Base-by-base conservation (phyloP, 1,140 invertebrate genomes). In the Drosophila sp. region DNA sequence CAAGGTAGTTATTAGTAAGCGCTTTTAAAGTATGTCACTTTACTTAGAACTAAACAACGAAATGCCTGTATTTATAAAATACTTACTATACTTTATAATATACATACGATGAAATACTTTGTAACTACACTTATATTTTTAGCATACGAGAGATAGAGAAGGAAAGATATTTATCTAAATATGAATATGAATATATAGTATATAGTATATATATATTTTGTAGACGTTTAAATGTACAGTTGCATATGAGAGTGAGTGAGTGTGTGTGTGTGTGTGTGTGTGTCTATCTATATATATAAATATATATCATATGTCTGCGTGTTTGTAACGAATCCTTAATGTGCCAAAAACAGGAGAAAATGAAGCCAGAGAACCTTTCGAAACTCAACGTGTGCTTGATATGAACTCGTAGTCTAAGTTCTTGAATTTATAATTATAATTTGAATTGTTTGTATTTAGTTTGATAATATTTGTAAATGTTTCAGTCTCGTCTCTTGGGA, bases 1-100 rank as follows among this genome's bases (percentile, higher is more conserved):
- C 82, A 66, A 76, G 36, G 63, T 56, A 58, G 41, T 66, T 46
- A 61, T 72, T 64, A 87, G 66, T 64, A 74, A 62, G 71, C 82
- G 78, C 82, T 87, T 86, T 82, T 82, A 86, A 87, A 86, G 83
- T 87, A 81, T 58, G 80, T 76, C 58, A 69, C 45, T 61, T 73
- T 41, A 51, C 27, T 61, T 66, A 46, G 64, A 59, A 78, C 51
- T 75, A 61, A 59, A 65, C 66, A 83, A 89, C 83, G 79, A 89
- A 69, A 74, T 79, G 83, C 78, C 82, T 89, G 80, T 89, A 89
- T 89, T 89, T 89, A 80, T 83, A 74, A 81, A 78, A 89, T 80
- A 83, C 57, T 41, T 56, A 36, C 29, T 43, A 38, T 36, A 36
- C 16, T 59, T 48, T 50, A 21, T 18, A 29, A 29, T 62, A 48